Evolutionary conservation across 2,888 invertebrate genomes (phyloP), one percentile per base, ranked within the genome.

Genomic region (Melipona beecheii): DNA sequence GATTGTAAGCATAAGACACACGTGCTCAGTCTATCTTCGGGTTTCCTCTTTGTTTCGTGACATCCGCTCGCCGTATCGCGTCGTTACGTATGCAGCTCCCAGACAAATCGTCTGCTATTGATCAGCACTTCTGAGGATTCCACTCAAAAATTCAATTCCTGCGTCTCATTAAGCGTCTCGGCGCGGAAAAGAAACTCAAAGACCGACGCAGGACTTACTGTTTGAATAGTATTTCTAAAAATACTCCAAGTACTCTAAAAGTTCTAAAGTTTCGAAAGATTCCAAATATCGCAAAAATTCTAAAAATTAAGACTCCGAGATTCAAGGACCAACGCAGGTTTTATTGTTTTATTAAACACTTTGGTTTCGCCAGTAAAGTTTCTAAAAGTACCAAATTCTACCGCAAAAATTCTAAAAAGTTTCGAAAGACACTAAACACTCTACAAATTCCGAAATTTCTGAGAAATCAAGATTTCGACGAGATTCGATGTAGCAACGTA

Each of bases 1-100:
- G 81, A 85, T 79, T 83, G 81, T 78, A 85, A 82, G 83, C 79
- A 83, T 81, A 72, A 75, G 79, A 84, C 85, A 84, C 85, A 79
- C 85, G 83, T 82, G 87, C 84, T 78, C 72, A 83, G 85, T 87
- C 84, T 87, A 87, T 89, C 89, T 87, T 84, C 86, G 83, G 85
- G 90, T 87, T 93, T 93, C 91, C 91, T 92, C 89, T 90, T 85
- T 83, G 87, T 91, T 92, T 90, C 92, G 93, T 93, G 93, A 93
- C 93, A 92, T 93, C 93, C 93, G 93, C 86, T 85, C 83, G 81
- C 78, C 84, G 83, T 80, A 62, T 80, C 73, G 75, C 70, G 50
- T 62, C 54, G 70, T 64, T 49, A 69, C 56, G 70, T 60, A 68
- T 72, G 56, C 69, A 69, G 62, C 62, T 58, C 60, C 72, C 50